Conservation (phyloP, 1,140 invertebrate species). For the Saccostrea echinata region DNA sequence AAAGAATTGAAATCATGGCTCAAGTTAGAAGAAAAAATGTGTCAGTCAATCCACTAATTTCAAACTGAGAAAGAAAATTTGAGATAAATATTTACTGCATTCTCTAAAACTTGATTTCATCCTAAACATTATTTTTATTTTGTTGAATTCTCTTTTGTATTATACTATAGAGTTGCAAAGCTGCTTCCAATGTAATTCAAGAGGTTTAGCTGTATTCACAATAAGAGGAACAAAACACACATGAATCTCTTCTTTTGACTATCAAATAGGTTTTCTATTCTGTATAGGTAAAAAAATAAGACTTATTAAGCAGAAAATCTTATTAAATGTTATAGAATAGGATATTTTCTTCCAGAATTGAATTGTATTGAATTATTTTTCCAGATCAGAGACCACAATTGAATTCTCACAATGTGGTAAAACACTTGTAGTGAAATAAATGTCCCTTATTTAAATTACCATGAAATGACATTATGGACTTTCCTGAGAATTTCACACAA, state of each 20-base stretch:
- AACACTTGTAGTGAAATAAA: background rate
- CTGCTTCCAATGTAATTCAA: no score
- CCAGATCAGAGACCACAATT: background rate
- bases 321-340: background rate
- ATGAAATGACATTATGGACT: background rate
- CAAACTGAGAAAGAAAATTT: no score
- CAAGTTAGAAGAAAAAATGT: no score
- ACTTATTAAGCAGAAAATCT: conserved; percentile 5
- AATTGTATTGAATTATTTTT: background rate
- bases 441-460: background rate
- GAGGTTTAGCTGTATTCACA: no score
- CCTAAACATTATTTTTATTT: no score
- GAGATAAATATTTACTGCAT: no score
- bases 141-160: no score
- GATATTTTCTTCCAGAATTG: background rate
- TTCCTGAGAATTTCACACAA: background rate
- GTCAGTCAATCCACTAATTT: no score
- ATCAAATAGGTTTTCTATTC: background rate
- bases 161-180: no score
- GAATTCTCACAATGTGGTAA: background rate
- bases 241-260: background rate
- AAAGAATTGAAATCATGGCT: no score
- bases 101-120: no score
- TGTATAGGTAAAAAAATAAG: background rate
- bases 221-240: background rate